Evolutionary conservation across 2,797 vertebrate species (phyloP).

Genomic region (Typhlichthys subterraneus): DNA sequence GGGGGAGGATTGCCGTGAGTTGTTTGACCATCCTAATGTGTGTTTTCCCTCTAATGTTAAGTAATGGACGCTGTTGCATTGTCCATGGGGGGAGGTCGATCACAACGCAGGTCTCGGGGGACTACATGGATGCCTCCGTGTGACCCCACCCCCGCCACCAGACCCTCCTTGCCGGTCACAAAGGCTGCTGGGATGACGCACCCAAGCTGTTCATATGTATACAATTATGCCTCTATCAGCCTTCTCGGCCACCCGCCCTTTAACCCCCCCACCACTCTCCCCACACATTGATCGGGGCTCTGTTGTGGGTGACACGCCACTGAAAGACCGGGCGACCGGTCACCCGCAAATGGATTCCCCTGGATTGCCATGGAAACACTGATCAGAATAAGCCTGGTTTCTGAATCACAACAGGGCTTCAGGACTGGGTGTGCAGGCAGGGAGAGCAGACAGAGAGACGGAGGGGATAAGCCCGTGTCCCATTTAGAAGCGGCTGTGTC

Average conservation of each 20-base stretch:
- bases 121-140: constrained; percentile 45
- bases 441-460: constrained; percentile 36
- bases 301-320: constrained; percentile 45
- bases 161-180: constrained; percentile 50
- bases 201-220: constrained; percentile 75
- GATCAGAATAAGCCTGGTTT: constrained; percentile 44
- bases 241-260: constrained; percentile 5
- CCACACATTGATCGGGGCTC: constrained; percentile 43
- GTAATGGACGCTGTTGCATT: constrained; percentile 43
- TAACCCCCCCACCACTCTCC: constrained; percentile 5
- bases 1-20: not conserved
- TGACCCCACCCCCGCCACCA: constrained; percentile 41
- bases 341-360: constrained; percentile 56
- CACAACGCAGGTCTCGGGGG: constrained; percentile 43
- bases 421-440: constrained; percentile 42
- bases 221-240: constrained; percentile 61
- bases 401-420: constrained; percentile 54
- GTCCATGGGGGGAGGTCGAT: constrained; percentile 27
- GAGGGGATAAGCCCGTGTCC: constrained; percentile 41
- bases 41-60: constrained; percentile 30
- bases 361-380: constrained; percentile 74
- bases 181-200: constrained; percentile 64
- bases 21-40: not conserved
- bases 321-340: constrained; percentile 54
- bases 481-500: constrained; percentile 13